Base-by-base conservation (phyloP, 92 coral and sea anemone species). In the Epizoanthus scotinus region DNA sequence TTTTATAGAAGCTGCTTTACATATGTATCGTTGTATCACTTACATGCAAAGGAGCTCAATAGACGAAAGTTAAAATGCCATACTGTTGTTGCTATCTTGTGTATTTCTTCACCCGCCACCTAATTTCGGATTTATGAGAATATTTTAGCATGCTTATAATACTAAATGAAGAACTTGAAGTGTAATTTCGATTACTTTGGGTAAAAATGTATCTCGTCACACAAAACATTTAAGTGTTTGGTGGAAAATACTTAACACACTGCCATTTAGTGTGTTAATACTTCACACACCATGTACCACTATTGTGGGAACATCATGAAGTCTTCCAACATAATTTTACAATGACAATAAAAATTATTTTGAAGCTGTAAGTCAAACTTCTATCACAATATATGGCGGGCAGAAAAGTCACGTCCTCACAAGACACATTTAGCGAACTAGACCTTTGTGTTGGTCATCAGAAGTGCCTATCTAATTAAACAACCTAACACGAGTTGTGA, bases 231-330 rank as follows among this genome's bases (percentile, higher is more conserved):
- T 19, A 57, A 57, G 27, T 3, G 63, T 57, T 57, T 57, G 63
- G 63, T 57, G 25, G 66, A 24, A 38, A 67, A 67, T 67, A 21
- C 13, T 42, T 40, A 1, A 38, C 55, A 67, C 73, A 67, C 25
- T 67, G 28, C 55, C 73, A 38, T 67, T 67, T 18, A 66, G 73
- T 67, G 73, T 67, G 13, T 67, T 6, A 36, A 42, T 42, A 27
- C 12, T 18, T 42, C 56, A 38, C 55, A 38, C 63, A n/a, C n/a
- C n/a, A n/a, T n/a, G n/a, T n/a, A 57, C 20, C 53, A 27, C 44
- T 34, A 8, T 29, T 66, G 47, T 66, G 71, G 73, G 73, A 29
- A 67, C 73, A 6, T 18, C 3, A 55, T 55, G 42, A 36, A 66
- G 24, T 14, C 55, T 38, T 67, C 2, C 0, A 38, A 18, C 73